Evolutionary conservation across 2,113 vertebrate species (phyloP), one percentile per base, ranked within the genome.

Genomic region (Charadrius vociferus): DNA sequence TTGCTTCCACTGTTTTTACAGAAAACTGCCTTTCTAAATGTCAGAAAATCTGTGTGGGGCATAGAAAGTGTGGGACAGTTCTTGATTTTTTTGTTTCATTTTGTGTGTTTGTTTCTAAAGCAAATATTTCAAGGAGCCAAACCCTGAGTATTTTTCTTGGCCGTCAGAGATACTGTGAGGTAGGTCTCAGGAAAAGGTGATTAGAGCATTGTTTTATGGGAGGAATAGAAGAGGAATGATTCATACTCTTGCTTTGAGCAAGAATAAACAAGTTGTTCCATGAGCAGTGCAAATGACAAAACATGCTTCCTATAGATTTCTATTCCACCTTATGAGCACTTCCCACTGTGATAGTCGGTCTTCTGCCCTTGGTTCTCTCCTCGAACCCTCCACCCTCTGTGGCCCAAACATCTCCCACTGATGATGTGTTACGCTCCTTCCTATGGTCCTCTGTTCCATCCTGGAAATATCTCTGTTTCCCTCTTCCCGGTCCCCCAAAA

Each of bases 371-470:
- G 0, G 21, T 49, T 77, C 49, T 73, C 37, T 86, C 68, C 58
- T 71, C 37, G 74, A 90, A 72, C 37, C 16, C n/a, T 77, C 32
- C 30, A 22, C 41, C 41, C 11, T 73, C n/a, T 17, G 10, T 32
- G 63, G 21, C 63, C 24, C 53, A 34, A 13, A 62, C 72, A 66
- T 12, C 34, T 66, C 37, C 17, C 20, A 22, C 5, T 49, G 37
- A 12, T 50, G 14, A 12, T 50, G 14, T 49, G 39, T 27, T 58
- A 11, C 1, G 3, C 30, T 30, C 39, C 55, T 84, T 80, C 47
- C 52, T 52, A 10, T 0, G 0, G 32, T 32, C 58, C 34, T 61
- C 22, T 53, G 1, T 27, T 47, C 82, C 29, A 23, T 18, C 19
- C 58, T 67, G 62, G 61, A 37, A 80, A 15, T 22, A 7, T 18